Evolutionary conservation across 2,888 invertebrate genomes (phyloP).

Genomic region (Phengaris alcon): DNA sequence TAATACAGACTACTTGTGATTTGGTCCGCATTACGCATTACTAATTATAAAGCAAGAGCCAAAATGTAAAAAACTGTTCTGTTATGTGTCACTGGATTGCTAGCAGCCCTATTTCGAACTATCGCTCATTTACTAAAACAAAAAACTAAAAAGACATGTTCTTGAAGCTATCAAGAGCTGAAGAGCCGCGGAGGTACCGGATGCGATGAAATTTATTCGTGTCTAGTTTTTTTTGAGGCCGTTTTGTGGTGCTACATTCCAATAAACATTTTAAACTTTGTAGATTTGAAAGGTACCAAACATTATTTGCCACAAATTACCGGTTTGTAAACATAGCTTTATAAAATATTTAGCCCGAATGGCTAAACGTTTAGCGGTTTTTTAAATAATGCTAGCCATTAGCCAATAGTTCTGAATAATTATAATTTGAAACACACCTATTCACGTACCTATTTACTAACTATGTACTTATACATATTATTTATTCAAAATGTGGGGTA

Average conservation of each 20-base stretch:
- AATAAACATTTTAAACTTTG: conserved; percentile 54
- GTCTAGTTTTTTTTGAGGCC: conserved; percentile 67
- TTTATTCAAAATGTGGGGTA: no score
- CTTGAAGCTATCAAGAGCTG: conserved; percentile 72
- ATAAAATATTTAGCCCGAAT: conserved; percentile 4
- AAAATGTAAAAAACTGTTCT: no score
- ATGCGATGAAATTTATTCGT: conserved; percentile 77
- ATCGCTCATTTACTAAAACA: conserved; percentile 43
- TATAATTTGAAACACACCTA: not conserved
- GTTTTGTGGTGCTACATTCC: conserved; percentile 69
- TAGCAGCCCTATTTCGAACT: conserved; percentile 34
- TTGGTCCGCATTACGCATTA: no score
- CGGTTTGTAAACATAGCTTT: conserved; percentile 21
- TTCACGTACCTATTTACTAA: not conserved
- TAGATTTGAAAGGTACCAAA: conserved; percentile 40
- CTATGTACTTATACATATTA: no score
- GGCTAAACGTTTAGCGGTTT: not conserved
- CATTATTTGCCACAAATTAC: conserved; percentile 22
- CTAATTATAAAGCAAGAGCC: no score
- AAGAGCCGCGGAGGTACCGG: conserved; percentile 74
- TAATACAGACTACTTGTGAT: no score
- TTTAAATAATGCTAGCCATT: not conserved
- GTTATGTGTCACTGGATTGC: not conserved
- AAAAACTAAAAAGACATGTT: conserved; percentile 73
- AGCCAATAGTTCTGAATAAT: not conserved